Conservation (phyloP, 2,113 vertebrate genomes). For the Melierax canorus region DNA sequence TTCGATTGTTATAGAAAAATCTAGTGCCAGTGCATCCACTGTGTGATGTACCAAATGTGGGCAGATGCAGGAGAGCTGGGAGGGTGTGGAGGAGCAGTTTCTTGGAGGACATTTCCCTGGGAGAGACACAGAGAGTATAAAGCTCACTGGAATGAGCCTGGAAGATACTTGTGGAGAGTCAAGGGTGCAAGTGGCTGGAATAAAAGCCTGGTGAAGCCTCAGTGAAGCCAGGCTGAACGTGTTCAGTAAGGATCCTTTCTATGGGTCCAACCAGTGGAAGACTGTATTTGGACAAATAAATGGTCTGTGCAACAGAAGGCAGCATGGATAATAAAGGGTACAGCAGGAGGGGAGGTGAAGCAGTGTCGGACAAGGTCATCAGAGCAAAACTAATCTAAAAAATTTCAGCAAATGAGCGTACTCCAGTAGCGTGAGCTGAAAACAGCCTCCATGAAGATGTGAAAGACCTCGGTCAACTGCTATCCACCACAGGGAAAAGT, state of each 20-base stretch:
- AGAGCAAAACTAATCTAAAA: not conserved
- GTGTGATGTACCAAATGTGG: not conserved
- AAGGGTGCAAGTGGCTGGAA: not conserved
- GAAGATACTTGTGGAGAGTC: not conserved
- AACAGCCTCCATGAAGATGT: not conserved
- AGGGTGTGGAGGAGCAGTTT: not conserved
- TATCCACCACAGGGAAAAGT: accelerated
- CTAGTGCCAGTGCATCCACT: not conserved
- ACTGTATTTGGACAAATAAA: not conserved
- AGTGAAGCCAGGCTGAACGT: not conserved
- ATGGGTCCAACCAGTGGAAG: not conserved
- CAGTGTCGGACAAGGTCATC: not conserved
- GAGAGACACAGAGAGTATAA: not conserved
- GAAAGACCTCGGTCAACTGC: not conserved
- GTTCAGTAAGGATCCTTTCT: not conserved
- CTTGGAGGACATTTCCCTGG: not conserved
- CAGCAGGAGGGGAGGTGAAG: not conserved
- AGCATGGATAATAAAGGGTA: not conserved
- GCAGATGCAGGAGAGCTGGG: not conserved
- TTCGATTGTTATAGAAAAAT: not conserved
- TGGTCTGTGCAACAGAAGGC: not conserved
- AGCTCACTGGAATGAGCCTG: not conserved
- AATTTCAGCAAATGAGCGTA: not conserved
- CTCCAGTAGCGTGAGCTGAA: not conserved
- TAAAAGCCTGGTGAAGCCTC: not conserved